Evolutionary conservation across 2,113 vertebrate genomes (phyloP).

Genomic region (Ia io): DNA sequence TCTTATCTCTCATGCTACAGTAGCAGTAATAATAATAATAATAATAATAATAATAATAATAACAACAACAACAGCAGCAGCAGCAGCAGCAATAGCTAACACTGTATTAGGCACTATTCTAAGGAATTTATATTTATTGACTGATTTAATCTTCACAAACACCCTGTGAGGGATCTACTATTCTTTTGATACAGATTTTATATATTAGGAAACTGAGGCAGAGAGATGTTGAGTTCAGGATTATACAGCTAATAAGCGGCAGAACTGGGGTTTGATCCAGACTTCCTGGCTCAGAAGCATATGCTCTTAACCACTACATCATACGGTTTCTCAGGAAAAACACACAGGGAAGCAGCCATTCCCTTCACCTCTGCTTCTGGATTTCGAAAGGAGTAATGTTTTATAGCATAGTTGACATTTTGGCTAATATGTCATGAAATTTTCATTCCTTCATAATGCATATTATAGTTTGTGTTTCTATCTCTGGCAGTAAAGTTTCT

Average conservation of each 20-base stretch:
- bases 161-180: not conserved
- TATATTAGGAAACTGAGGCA: not conserved
- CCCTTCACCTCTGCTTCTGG: not conserved
- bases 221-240: not conserved
- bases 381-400: not conserved
- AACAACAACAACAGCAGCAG: not conserved
- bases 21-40: not conserved
- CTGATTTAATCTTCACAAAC: not conserved
- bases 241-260: not conserved
- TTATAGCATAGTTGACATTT: not conserved
- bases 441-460: not conserved
- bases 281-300: not conserved
- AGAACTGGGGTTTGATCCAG: not conserved
- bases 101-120: not conserved
- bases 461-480: not conserved
- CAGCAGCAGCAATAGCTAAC: not conserved
- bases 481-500: conserved; percentile 16
- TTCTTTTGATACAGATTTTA: not conserved
- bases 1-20: not conserved
- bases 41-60: not conserved
- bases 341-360: not conserved
- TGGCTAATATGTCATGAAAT: conserved; percentile 13
- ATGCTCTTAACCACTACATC: not conserved
- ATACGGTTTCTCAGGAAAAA: not conserved
- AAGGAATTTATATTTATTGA: not conserved